Base-by-base conservation (phyloP, 2,113 vertebrate genomes). In the Zosterops lateralis region DNA sequence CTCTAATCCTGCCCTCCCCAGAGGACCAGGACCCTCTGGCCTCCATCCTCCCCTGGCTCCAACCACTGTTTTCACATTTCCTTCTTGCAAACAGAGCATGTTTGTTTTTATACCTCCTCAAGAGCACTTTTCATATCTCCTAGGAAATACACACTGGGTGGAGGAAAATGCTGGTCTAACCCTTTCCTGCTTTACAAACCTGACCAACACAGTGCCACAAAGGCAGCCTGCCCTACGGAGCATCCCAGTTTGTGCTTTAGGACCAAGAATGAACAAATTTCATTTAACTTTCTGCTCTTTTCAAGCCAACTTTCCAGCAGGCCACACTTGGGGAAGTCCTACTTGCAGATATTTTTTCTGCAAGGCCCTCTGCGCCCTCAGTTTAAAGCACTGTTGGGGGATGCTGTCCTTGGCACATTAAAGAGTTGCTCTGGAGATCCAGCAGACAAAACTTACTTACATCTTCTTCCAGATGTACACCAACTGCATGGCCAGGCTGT, bases 271-370 rank as follows among this genome's bases (percentile, higher is more conserved):
- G 32, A 71, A 68, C 45, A 53, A 88, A 53, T 2, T 34, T 38
- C 51, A 42, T 2, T 0, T 8, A 36, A 61, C 14, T 11, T 38
- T 53, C 42, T 38, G 50, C 64, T 51, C 34, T 73, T 83, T 68
- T 32, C 80, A 83, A 80, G 72, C 19, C 73, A 66, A 1, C 28
- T 45, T 56, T 44, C 54, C 90, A 87, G 36, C 66, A 82, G 58
- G 38, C 36, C 1, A 0, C 1, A 0, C 17, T 1, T 38, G 34
- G 19, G 10, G 8, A 74, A 57, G 14, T 50, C 58, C 29, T 5
- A 17, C 26, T 17, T n/a, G 8, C 42, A 82, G 45, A 2, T 9
- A 12, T 7, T 60, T 62, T 60, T 38, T 7, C 54, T 68, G 61
- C 54, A 57, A 79, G 17, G 54, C 24, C 9, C 5, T 85, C 56